These are phyloP conservation scores for Caenorhabditis panamensis DNA, from an alignment of 2,888 invertebrate species.

Conservation along the genomic window DNA sequence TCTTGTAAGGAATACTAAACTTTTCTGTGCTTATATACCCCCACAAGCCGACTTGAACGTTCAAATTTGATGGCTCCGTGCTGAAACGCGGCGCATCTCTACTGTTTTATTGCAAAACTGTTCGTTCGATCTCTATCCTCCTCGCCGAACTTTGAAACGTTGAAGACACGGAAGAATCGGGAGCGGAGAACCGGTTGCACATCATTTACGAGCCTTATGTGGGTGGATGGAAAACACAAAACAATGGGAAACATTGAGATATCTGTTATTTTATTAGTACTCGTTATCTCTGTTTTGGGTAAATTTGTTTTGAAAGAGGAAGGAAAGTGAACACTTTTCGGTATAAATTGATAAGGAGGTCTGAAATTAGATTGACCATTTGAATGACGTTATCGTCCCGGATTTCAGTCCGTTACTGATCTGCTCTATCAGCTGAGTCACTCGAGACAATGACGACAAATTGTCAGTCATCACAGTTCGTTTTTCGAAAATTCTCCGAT, in stretches of 20 bases:
- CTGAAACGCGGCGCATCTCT: neutral
- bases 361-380: neutral
- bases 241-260: neutral
- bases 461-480: neutral
- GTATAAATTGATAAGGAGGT: neutral
- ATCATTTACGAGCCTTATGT: constrained; percentile 8
- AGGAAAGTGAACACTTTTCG: neutral
- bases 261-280: neutral
- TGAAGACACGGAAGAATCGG: too few relatives aligned
- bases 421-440: constrained; percentile 32
- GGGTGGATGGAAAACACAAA: constrained; percentile 1
- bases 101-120: constrained; percentile 14
- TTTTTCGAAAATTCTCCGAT: constrained; percentile 3
- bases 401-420: constrained; percentile 6
- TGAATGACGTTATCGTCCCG: constrained; percentile 29
- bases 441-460: constrained; percentile 3
- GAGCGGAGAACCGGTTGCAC: constrained; percentile 10
- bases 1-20: neutral
- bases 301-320: neutral
- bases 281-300: neutral
- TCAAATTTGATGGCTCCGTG: constrained; percentile 1
- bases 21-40: too few relatives aligned
- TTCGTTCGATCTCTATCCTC: neutral
- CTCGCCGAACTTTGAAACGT: neutral
- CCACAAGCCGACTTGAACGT: too few relatives aligned